Evolutionary conservation across 1,140 invertebrate genomes (phyloP), one percentile per base, ranked within the genome.

Genomic region (Oreohelix idahoensis): DNA sequence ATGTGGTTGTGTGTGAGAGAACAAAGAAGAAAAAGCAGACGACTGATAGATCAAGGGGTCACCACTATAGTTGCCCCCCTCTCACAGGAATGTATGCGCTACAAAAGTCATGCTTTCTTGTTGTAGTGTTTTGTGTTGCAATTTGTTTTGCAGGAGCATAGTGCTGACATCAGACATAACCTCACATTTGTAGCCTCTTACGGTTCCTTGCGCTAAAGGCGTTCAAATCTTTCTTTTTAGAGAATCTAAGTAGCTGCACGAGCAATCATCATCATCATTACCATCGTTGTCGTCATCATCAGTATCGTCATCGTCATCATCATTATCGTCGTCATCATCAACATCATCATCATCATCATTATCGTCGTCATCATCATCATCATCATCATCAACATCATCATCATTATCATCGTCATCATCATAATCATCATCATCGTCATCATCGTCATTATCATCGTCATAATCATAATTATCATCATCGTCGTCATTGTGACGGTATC

Each of bases 261-360:
- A n/a, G 42, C 74, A 76, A 38, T 39, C 74, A 76, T 76, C 74
- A 76, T 76, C 74, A 42, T 76, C 39, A 76, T 76, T 39, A 76
- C 42, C 74, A 76, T 42, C 74, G 42, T 2, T 39, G 42, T 76
- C 74, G 2, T 76, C 74, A 76, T 76, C 74, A 76, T 76, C 45
- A 49, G 35, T 26, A 49, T 76, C 76, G 51, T 78, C 36, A 78
- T 49, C 76, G 51, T 78, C 49, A 53, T 78, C 76, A 78, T 78
- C 76, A 11, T 49, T 29, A 49, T 49, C 76, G 29, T 76, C 74
- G 42, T 76, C 74, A 76, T 78, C 38, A 76, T 76, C 74, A 76
- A 36, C 38, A 76, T 76, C 38, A 76, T 23, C 39, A 73, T 20
- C 20, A n/a, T 36, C 32, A 36, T 73, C 32, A 73, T 75, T 36